These are phyloP conservation scores for Pseudococcus jackbeardsleyi DNA, from an alignment of 2,888 invertebrate species.

Conservation along the genomic window DNA sequence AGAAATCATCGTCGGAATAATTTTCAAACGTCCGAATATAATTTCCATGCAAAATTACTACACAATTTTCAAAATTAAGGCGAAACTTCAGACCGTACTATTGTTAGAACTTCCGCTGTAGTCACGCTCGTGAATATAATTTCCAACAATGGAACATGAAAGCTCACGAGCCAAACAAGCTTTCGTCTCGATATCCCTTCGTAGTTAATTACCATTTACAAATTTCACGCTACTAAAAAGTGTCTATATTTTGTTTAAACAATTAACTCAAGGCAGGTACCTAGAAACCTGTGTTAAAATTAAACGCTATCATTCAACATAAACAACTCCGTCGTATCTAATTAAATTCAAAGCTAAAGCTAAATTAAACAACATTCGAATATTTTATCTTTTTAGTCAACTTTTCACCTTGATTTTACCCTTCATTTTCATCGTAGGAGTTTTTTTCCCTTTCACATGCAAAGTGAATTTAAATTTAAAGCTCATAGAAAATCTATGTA, in stretches of 20 bases:
- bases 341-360: neutral
- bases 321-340: neutral
- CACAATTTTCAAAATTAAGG: neutral
- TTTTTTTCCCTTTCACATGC: neutral
- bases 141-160: neutral
- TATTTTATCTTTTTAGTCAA: neutral
- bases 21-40: neutral
- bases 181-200: neutral
- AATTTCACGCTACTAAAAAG: neutral
- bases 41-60: neutral
- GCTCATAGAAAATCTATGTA: neutral
- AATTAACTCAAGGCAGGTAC: neutral
- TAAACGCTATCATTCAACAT: neutral
- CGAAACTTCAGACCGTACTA: neutral
- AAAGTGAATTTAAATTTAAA: slow-evolving; percentile 6
- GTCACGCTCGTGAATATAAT: slow-evolving; percentile 2
- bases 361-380: neutral
- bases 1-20: neutral
- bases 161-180: neutral
- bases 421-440: neutral
- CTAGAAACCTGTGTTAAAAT: neutral
- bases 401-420: slow-evolving; percentile 3
- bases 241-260: neutral
- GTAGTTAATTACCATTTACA: neutral
- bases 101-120: neutral